phyloP scores from a whole-genome alignment of 2,797 vertebrate species.

The Bovichtus variegatus region DNA sequence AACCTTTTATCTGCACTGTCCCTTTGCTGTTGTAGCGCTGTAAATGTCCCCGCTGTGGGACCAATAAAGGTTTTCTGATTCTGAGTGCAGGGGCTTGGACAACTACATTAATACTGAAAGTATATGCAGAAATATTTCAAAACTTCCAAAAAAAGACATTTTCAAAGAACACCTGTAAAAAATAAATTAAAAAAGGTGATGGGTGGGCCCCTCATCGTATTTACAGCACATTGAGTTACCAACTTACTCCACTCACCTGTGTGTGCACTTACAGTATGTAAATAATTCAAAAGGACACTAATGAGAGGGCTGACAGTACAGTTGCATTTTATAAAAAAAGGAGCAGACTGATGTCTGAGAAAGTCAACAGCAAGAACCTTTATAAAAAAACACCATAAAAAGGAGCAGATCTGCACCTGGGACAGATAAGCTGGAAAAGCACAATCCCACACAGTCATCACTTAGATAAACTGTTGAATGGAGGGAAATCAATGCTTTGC shows the following conservation, averaged over 20 bases:
- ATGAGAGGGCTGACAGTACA: background rate
- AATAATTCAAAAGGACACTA: background rate
- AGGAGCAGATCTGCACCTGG: constrained; percentile 10
- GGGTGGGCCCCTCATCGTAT: background rate
- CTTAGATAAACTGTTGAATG: constrained; percentile 51
- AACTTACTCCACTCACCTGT: constrained; percentile 4
- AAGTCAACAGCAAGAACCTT: background rate
- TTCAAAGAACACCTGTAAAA: background rate
- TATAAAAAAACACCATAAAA: constrained; percentile 13
- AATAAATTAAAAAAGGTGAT: background rate
- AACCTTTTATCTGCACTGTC: too few relatives aligned
- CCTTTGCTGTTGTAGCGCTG: too few relatives aligned
- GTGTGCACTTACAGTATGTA: background rate
- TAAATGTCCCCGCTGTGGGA: too few relatives aligned
- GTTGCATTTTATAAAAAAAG: constrained; percentile 9
- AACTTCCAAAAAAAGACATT: background rate
- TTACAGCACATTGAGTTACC: background rate
- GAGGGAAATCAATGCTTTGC: constrained; percentile 58
- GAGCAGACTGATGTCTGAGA: background rate
- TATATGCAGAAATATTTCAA: background rate
- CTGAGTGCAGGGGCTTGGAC: background rate
- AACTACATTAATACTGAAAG: background rate
- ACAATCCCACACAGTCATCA: constrained; percentile 24
- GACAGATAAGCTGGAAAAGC: constrained; percentile 12
- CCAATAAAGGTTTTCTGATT: too few relatives aligned